A percentile compares a stretch with the other conserved stretches of the same genome.
Evolutionary conservation across 2,113 vertebrate genomes (phyloP).

Genomic region (Poeciliopsis retropinna): DNA sequence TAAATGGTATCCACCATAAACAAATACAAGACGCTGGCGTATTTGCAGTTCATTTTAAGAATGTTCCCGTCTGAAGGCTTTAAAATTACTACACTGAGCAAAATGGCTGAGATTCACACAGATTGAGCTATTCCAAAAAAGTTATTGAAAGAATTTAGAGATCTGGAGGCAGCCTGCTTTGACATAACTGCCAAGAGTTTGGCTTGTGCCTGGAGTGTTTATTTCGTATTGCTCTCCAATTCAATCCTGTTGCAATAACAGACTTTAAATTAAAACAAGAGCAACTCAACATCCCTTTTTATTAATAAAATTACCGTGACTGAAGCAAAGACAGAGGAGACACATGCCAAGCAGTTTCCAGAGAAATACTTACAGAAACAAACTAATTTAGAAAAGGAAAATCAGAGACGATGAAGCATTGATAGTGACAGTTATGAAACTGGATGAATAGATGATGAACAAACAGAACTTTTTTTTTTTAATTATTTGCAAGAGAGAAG

Average conservation of each 20-base stretch:
- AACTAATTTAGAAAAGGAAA: conserved; percentile 37
- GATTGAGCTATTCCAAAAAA: conserved; percentile 47
- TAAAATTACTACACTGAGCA: conserved; percentile 21
- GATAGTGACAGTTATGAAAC: conserved; percentile 40
- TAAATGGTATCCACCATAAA: conserved; percentile 11
- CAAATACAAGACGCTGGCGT: conserved; percentile 33
- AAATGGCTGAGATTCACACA: conserved; percentile 45
- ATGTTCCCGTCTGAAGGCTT: conserved; percentile 14
- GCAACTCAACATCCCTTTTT: neutral
- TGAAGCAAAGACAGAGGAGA: neutral
- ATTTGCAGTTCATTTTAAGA: conserved; percentile 46
- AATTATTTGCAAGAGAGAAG: conserved; percentile 55
- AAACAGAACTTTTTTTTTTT: conserved; percentile 44
- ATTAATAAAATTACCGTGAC: neutral
- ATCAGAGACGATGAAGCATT: conserved; percentile 49
- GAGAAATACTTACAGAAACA: conserved; percentile 22
- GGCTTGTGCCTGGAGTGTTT: conserved; percentile 43
- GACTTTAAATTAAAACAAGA: neutral
- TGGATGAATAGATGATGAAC: conserved; percentile 31
- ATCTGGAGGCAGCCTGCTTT: conserved; percentile 45
- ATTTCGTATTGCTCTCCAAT: conserved; percentile 21
- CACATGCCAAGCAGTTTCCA: neutral
- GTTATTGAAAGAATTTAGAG: conserved; percentile 45
- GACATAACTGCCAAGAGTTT: conserved; percentile 42
- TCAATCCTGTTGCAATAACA: conserved; percentile 17